Conservation (phyloP, 2,888 invertebrate genomes). For the Neuroscelio doddi region DNA sequence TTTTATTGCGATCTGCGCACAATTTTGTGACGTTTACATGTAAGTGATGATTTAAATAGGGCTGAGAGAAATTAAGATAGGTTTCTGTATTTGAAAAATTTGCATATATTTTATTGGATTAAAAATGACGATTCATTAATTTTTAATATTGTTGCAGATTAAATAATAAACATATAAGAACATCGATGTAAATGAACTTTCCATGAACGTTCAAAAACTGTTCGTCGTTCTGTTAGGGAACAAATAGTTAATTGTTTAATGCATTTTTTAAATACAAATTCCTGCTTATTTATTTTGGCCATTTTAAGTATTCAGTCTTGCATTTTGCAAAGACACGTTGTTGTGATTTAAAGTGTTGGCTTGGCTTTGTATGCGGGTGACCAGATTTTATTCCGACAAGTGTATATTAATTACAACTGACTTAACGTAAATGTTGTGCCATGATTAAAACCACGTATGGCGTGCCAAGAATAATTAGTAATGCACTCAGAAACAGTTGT, state of each 20-base stretch:
- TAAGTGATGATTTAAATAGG: constrained; percentile 14
- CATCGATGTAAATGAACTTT: too few species aligned
- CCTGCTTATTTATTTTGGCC: background rate
- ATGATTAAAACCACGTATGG: constrained; percentile 28
- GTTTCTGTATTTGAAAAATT: background rate
- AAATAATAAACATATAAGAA: too few species aligned
- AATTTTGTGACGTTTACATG: constrained; percentile 51
- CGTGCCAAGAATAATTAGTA: constrained; percentile 28
- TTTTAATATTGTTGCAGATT: too few species aligned
- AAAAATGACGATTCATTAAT: background rate
- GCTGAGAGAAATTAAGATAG: background rate
- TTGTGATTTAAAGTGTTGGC: constrained; percentile 10
- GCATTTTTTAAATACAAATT: background rate
- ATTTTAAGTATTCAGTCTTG: background rate
- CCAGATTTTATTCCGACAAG: background rate
- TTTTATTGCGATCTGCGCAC: constrained; percentile 51
- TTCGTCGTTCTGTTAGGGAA: too few species aligned
- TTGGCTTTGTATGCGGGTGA: constrained; percentile 9
- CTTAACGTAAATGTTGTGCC: constrained; percentile 35
- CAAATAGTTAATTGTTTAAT: too few species aligned
- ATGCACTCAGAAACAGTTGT: background rate
- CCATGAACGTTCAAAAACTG: too few species aligned
- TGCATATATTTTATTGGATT: background rate
- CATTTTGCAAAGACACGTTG: background rate
- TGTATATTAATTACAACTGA: background rate